A percentile compares a stretch with the other conserved stretches of the same genome.
phyloP scores from a whole-genome alignment of 2,113 vertebrate species.

The Xyliphius kryptos region DNA sequence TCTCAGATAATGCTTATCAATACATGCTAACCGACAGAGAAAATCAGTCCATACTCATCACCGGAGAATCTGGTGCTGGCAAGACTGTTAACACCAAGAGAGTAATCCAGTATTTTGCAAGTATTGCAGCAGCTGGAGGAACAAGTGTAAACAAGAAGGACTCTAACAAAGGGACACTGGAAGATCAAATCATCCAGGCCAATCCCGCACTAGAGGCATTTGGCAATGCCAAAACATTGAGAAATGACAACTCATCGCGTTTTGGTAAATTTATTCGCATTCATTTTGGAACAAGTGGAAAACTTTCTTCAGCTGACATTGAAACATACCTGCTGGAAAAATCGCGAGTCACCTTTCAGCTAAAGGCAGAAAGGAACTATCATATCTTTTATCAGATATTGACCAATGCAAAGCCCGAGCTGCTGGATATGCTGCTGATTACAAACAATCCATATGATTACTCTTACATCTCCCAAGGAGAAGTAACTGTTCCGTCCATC shows the following conservation, averaged over 20 bases:
- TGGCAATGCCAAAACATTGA: slow-evolving; percentile 80
- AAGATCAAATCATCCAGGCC: slow-evolving; percentile 84
- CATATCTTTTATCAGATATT: slow-evolving; percentile 96
- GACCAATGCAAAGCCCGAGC: slow-evolving; percentile 88
- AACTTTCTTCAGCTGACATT: slow-evolving; percentile 81
- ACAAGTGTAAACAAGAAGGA: slow-evolving; percentile 68
- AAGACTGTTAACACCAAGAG: slow-evolving; percentile 83
- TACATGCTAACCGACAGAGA: slow-evolving; percentile 64
- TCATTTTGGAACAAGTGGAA: slow-evolving; percentile 84
- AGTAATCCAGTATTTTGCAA: slow-evolving; percentile 81
- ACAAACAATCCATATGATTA: slow-evolving; percentile 95
- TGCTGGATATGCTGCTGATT: slow-evolving; percentile 74
- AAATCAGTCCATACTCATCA: slow-evolving; percentile 49
- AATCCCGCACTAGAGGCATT: slow-evolving; percentile 83
- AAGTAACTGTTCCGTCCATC: slow-evolving; percentile 83
- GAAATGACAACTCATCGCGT: slow-evolving; percentile 85
- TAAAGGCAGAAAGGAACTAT: slow-evolving; percentile 87
- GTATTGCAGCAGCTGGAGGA: slow-evolving; percentile 67
- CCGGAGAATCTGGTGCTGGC: slow-evolving; percentile 78
- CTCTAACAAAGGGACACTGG: slow-evolving; percentile 70
- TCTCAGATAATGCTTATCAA: slow-evolving; percentile 73
- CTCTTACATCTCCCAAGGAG: slow-evolving; percentile 84
- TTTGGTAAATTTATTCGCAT: slow-evolving; percentile 93
- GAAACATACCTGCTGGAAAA: slow-evolving; percentile 87
- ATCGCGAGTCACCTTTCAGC: slow-evolving; percentile 74